These are phyloP conservation scores for Balanococcus diminutus DNA, from an alignment of 2,888 invertebrate species.

Conservation along the genomic window DNA sequence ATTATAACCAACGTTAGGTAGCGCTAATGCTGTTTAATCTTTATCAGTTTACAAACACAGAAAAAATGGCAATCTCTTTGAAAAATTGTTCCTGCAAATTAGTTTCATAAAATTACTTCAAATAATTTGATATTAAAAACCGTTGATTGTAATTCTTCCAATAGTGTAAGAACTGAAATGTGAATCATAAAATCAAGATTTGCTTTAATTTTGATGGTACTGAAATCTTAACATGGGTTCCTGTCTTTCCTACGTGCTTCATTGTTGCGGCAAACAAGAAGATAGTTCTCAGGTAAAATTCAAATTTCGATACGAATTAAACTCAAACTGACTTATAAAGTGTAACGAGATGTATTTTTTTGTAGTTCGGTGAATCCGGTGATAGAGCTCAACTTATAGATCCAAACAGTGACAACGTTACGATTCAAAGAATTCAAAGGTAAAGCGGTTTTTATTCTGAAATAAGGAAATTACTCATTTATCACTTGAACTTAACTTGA, in stretches of 20 bases:
- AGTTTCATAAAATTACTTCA: neutral
- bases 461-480: neutral
- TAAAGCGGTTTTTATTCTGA: neutral
- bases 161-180: neutral
- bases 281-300: conserved; percentile 43
- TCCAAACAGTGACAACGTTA: conserved; percentile 30
- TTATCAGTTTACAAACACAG: neutral
- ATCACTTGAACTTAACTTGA: neutral
- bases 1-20: too few species aligned
- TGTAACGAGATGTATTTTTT: conserved; percentile 19
- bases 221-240: conserved; percentile 15
- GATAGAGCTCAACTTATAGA: conserved; percentile 50
- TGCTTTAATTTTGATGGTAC: neutral
- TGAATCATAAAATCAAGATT: neutral
- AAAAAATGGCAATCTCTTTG: neutral
- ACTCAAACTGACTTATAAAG: neutral
- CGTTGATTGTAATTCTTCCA: neutral
- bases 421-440: conserved; percentile 43
- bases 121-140: neutral
- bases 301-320: neutral
- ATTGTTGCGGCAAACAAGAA: conserved; percentile 49
- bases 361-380: conserved; percentile 50
- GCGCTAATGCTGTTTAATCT: neutral
- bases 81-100: too few species aligned
- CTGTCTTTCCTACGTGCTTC: conserved; percentile 31